phyloP scores from a whole-genome alignment of 2,888 invertebrate genomes.

The Ormyrus thymus region DNA sequence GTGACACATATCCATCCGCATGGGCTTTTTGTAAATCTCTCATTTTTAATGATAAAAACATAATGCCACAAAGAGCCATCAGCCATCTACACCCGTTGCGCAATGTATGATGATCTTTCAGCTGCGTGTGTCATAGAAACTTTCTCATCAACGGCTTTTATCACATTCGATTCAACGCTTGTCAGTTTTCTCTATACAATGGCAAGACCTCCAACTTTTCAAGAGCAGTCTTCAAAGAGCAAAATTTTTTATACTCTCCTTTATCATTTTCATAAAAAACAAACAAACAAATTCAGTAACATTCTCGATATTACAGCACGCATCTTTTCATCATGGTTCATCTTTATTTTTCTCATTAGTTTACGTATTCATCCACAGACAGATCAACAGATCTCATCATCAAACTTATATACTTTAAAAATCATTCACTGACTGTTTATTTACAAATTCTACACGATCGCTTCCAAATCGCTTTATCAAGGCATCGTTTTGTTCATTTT shows the following conservation, averaged over 20 bases:
- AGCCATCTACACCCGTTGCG: constrained; percentile 26
- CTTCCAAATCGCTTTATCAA: constrained; percentile 60
- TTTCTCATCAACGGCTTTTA: constrained; percentile 37
- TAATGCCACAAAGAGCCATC: constrained; percentile 12
- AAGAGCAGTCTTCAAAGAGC: constrained; percentile 55
- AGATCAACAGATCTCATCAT: constrained; percentile 41
- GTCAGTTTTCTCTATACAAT: constrained; percentile 47
- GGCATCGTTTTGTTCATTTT: constrained; percentile 66
- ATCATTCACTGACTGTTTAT: constrained; percentile 58
- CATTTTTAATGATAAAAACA: constrained; percentile 4
- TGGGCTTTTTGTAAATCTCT: constrained; percentile 3
- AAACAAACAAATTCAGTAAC: constrained; percentile 49
- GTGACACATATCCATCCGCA: constrained; percentile 24
- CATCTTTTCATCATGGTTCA: constrained; percentile 45
- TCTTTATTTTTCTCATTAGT: constrained; percentile 22
- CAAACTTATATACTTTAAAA: constrained; percentile 53
- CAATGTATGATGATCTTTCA: constrained; percentile 54
- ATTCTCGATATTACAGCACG: constrained; percentile 54
- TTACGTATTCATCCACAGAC: constrained; percentile 52
- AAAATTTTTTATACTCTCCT: constrained; percentile 27
- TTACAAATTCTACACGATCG: constrained; percentile 63
- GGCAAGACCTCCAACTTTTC: constrained; percentile 54
- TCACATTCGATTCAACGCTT: constrained; percentile 36
- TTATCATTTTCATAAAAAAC: constrained; percentile 19
- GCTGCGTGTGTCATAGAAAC: constrained; percentile 52